A percentile compares a stretch with the other conserved stretches of the same genome.
These are phyloP conservation scores for Ylistrum balloti DNA, from an alignment of 1,140 invertebrate species.

Conservation along the genomic window DNA sequence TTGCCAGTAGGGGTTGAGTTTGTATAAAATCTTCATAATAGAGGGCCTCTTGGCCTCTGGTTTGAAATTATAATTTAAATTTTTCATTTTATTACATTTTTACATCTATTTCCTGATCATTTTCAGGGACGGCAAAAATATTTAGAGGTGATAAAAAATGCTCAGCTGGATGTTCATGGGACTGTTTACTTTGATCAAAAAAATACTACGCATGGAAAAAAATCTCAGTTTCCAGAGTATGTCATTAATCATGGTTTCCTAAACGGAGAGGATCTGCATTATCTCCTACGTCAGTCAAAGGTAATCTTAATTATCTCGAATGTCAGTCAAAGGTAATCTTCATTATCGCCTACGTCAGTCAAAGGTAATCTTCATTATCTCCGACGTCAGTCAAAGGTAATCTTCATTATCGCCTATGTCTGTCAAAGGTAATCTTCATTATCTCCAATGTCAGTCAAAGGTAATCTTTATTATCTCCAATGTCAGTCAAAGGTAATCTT, in stretches of 20 bases:
- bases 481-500: no score
- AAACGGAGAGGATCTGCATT: conserved; percentile 80
- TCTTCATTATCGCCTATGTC: background rate
- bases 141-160: conserved; percentile 73
- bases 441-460: no score
- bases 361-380: background rate
- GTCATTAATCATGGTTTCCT: conserved; percentile 80
- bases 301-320: conserved; percentile 54
- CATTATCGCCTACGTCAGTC: background rate
- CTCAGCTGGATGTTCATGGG: conserved; percentile 79
- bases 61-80: no score
- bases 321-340: background rate
- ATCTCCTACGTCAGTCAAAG: conserved; percentile 76
- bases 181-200: conserved; percentile 79
- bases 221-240: conserved; percentile 73
- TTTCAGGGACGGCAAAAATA: conserved; percentile 77
- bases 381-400: background rate
- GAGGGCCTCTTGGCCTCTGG: no score
- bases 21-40: no score
- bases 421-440: no score
- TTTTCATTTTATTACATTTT: no score
- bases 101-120: conserved; percentile 16
- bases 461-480: no score
- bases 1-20: no score
- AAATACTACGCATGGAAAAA: conserved; percentile 53